Percentiles rank a stretch among this genome's conserved stretches.
Evolutionary conservation across 2,113 vertebrate species (phyloP).

Genomic region (Ariopsis seemanni): DNA sequence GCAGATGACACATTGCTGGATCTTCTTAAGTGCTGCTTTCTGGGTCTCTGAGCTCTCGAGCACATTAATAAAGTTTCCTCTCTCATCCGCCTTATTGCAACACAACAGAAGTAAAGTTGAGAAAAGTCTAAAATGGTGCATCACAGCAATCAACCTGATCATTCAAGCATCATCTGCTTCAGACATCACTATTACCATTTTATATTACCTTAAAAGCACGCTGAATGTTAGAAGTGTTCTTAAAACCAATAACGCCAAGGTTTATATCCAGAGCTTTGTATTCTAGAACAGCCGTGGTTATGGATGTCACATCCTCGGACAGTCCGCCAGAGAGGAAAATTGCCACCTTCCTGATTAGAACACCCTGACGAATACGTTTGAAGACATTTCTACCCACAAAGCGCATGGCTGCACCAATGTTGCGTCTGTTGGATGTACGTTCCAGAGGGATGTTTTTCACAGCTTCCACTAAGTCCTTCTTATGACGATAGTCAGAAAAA

Average conservation of each 20-base stretch:
- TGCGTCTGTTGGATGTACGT: constrained; percentile 65
- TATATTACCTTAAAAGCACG: constrained; percentile 73
- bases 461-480: constrained; percentile 66
- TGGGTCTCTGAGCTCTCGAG: constrained; percentile 66
- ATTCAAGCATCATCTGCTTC: neutral
- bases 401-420: constrained; percentile 80
- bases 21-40: constrained; percentile 58
- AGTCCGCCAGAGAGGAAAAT: constrained; percentile 77
- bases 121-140: neutral
- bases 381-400: constrained; percentile 83
- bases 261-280: constrained; percentile 73
- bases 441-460: constrained; percentile 73
- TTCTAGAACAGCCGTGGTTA: constrained; percentile 78
- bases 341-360: constrained; percentile 79
- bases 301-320: constrained; percentile 54
- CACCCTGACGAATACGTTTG: constrained; percentile 75
- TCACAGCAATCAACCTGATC: neutral
- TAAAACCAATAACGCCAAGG: constrained; percentile 76
- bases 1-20: constrained; percentile 78
- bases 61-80: constrained; percentile 63
- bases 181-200: neutral
- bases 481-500: constrained; percentile 78
- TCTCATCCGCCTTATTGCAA: constrained; percentile 73
- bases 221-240: constrained; percentile 61
- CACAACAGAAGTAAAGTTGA: constrained; percentile 24